These are phyloP conservation scores for Prunella strophiata DNA, from an alignment of 2,797 vertebrate species.

Conservation along the genomic window DNA sequence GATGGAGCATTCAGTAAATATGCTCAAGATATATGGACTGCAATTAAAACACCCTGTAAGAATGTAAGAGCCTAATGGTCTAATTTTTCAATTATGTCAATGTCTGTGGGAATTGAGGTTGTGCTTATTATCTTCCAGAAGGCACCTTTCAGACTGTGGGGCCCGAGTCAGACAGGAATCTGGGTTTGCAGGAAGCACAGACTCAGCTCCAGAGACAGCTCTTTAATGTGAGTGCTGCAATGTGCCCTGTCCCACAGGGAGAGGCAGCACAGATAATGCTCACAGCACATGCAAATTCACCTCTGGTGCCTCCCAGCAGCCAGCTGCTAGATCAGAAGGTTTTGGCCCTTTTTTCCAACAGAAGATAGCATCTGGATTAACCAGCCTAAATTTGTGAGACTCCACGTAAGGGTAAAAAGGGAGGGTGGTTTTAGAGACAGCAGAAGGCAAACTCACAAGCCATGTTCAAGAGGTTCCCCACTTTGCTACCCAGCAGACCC, in stretches of 20 bases:
- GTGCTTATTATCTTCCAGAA: conserved; percentile 22
- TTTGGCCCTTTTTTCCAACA: background rate
- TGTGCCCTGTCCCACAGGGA: background rate
- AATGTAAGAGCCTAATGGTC: conserved; percentile 33
- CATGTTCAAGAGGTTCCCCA: background rate
- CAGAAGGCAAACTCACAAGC: background rate
- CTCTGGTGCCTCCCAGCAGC: background rate
- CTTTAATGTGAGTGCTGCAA: background rate
- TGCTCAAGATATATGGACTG: conserved; percentile 6
- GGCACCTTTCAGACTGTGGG: background rate
- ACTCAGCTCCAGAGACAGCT: background rate
- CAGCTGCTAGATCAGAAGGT: background rate
- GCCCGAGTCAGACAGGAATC: background rate
- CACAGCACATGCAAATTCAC: background rate
- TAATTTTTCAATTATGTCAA: conserved; percentile 49
- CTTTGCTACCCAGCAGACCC: background rate
- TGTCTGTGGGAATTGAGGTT: conserved; percentile 26
- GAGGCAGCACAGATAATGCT: background rate
- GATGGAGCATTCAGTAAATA: background rate
- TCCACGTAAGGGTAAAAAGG: background rate
- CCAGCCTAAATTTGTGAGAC: background rate
- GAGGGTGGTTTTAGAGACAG: background rate
- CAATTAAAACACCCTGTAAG: conserved; percentile 42
- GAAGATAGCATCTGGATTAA: background rate
- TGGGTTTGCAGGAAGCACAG: background rate